A percentile compares a stretch with the other conserved stretches of the same genome.
phyloP scores from a whole-genome alignment of 2,888 invertebrate species.

The Conchocele bisecta region DNA sequence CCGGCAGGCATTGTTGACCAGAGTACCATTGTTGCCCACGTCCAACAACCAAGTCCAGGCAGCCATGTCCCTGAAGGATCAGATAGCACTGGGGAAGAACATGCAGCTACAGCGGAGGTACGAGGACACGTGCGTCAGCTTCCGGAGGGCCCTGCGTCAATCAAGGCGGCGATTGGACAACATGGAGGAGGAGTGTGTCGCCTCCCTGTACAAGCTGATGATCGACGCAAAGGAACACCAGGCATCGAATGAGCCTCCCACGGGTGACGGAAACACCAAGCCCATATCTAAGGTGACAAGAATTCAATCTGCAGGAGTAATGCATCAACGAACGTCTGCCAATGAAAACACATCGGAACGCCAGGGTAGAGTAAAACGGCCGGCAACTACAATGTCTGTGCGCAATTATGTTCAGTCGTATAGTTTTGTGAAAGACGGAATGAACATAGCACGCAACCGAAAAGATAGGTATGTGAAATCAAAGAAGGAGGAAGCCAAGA shows the following conservation, averaged over 20 bases:
- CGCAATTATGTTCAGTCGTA: constrained; percentile 47
- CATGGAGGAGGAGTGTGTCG: constrained; percentile 49
- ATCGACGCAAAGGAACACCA: constrained; percentile 38
- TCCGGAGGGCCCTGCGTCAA: constrained; percentile 25
- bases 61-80: constrained; percentile 35
- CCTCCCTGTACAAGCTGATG: constrained; percentile 44
- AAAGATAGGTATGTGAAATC: constrained; percentile 21
- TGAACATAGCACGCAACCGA: constrained; percentile 33
- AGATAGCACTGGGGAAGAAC: constrained; percentile 42
- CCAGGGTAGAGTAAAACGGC: background rate
- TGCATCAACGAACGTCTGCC: too few relatives aligned
- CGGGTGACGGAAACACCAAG: too few relatives aligned
- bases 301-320: too few relatives aligned
- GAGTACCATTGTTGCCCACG: too few relatives aligned
- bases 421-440: constrained; percentile 45
- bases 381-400: constrained; percentile 34
- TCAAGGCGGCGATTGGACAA: constrained; percentile 37
- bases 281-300: too few relatives aligned
- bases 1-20: too few relatives aligned
- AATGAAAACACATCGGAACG: background rate
- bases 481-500: too few relatives aligned
- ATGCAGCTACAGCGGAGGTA: constrained; percentile 39
- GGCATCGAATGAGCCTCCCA: constrained; percentile 1
- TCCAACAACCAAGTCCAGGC: too few relatives aligned
- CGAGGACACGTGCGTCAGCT: constrained; percentile 32